Evolutionary conservation across 2,113 vertebrate species (phyloP), one percentile per base, ranked within the genome.

Genomic region (Bufo bufo): DNA sequence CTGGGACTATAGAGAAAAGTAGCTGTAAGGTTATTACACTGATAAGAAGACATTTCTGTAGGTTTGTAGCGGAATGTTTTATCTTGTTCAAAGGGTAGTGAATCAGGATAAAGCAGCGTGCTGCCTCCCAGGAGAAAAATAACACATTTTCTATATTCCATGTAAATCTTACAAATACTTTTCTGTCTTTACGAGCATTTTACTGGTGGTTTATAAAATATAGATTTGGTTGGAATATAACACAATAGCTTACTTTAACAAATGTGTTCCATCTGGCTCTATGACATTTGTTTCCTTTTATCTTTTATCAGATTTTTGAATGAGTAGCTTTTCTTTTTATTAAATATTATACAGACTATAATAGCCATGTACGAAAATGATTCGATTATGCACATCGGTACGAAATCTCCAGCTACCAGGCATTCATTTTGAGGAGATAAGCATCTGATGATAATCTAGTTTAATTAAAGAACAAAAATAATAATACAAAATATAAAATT

Each of bases 181-280:
- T 87, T 84, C 33, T 88, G 87, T 84, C 87, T 88, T 88, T 84
- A 88, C 66, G 72, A 88, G 71, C 87, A 65, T 88, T 88, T 88
- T 88, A 84, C 87, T 84, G 72, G 80, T 82, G 83, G 71, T 81
- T 84, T 81, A 88, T 88, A 88, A 88, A 88, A 88, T 88, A 88
- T 88, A 88, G 87, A 88, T 88, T 88, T 84, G 71, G 56, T 77
- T 84, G 58, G 81, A 84, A 84, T 82, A 84, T 75, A 88, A 88
- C 87, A 88, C 87, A 88, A 88, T 88, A 65, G 80, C 81, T 88
- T 83, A 88, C 87, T 88, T 88, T 84, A 84, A 88, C 87, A 88
- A 88, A 88, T 88, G 81, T 61, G 49, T 88, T 88, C 87, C 87
- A 88, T 84, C 87, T 88, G 87, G 81, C 71, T 84, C 71, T 47